Conservation (phyloP, 2,888 invertebrate genomes). For the Platerodrilus igneus region DNA sequence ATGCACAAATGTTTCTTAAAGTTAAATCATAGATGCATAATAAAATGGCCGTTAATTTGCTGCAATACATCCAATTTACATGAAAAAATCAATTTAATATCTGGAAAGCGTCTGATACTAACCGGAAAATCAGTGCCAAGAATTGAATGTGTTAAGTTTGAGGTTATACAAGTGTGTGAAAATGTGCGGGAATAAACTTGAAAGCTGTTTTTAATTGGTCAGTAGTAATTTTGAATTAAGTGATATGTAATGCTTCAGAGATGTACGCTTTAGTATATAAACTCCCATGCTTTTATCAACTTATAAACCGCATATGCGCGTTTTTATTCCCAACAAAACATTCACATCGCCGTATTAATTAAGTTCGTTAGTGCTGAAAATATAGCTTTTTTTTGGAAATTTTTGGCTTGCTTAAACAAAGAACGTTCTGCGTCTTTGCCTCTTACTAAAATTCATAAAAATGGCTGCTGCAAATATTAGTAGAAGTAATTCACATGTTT, state of each 20-base stretch:
- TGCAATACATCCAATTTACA: slow-evolving; percentile 7
- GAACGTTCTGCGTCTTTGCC: too few species aligned
- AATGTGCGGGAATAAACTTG: slow-evolving; percentile 25
- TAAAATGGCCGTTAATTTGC: slow-evolving; percentile 36
- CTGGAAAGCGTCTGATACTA: slow-evolving; percentile 1
- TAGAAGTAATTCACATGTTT: slow-evolving; percentile 26
- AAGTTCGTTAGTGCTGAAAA: slow-evolving; percentile 7
- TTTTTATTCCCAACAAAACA: neutral
- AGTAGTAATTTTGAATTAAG: slow-evolving; percentile 16
- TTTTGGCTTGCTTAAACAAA: too few species aligned
- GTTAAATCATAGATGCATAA: slow-evolving; percentile 43
- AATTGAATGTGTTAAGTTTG: slow-evolving; percentile 18
- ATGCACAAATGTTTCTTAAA: slow-evolving; percentile 45
- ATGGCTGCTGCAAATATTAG: slow-evolving; percentile 37
- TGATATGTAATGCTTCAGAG: slow-evolving; percentile 14
- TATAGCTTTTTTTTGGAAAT: too few species aligned
- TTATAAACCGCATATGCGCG: neutral
- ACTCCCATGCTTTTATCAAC: neutral
- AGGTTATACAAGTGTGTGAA: slow-evolving; percentile 24
- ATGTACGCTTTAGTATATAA: slow-evolving; percentile 2
- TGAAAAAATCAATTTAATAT: slow-evolving; percentile 6
- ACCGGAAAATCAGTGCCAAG: slow-evolving; percentile 12
- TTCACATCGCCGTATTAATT: slow-evolving; percentile 11
- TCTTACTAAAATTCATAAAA: slow-evolving; percentile 20
- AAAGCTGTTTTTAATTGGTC: slow-evolving; percentile 22